phyloP scores from a whole-genome alignment of 2,113 vertebrate species.

The Argyrosomus japonicus region DNA sequence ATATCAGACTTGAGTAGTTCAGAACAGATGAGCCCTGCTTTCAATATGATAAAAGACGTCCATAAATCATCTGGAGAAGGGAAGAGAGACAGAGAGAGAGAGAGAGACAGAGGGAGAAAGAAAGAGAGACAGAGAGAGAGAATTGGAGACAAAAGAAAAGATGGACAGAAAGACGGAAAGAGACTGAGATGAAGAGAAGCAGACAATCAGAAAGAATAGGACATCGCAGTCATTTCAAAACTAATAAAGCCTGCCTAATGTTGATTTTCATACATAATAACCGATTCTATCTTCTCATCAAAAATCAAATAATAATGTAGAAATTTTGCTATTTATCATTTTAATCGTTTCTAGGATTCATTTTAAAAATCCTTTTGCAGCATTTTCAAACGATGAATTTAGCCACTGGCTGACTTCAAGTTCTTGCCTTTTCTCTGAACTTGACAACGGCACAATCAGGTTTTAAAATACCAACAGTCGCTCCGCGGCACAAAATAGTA shows the following conservation, averaged over 20 bases:
- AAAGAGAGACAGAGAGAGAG: constrained; percentile 13
- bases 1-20: constrained; percentile 64
- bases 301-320: not conserved
- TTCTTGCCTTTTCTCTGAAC: not conserved
- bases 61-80: constrained; percentile 68
- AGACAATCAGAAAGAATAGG: constrained; percentile 23
- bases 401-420: not conserved
- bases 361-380: not conserved
- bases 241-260: constrained; percentile 7
- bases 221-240: constrained; percentile 19
- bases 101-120: constrained; percentile 11
- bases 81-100: constrained; percentile 5
- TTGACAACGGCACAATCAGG: not conserved
- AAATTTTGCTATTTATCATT: constrained; percentile 2
- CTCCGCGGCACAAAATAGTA: not conserved
- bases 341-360: not conserved
- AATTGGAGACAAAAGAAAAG: constrained; percentile 28
- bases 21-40: constrained; percentile 72
- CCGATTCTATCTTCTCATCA: not conserved
- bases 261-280: constrained; percentile 7
- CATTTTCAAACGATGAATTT: not conserved
- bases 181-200: constrained; percentile 5
- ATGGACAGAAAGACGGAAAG: not conserved
- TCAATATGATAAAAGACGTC: constrained; percentile 75
- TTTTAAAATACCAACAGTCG: not conserved